Evolutionary conservation across 2,888 invertebrate genomes (phyloP).

Genomic region (Rhagophthalmus giganteus): DNA sequence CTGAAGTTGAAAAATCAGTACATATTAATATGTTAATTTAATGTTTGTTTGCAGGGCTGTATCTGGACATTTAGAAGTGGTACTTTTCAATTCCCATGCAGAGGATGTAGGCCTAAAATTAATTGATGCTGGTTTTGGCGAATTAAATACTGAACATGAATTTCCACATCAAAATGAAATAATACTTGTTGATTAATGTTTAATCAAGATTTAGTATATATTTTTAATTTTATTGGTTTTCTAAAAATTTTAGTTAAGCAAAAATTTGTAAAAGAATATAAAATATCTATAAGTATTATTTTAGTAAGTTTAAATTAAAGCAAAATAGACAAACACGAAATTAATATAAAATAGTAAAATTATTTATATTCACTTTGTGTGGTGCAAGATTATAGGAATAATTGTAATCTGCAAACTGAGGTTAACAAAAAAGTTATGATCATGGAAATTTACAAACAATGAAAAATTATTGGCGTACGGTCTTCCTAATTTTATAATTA

Average conservation of each 20-base stretch:
- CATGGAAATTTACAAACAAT: too few species aligned
- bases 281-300: too few species aligned
- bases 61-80: slow-evolving; percentile 16
- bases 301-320: too few species aligned
- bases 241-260: background rate
- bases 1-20: background rate
- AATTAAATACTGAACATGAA: slow-evolving; percentile 7
- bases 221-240: background rate
- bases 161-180: slow-evolving; percentile 13
- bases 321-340: too few species aligned
- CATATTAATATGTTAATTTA: background rate
- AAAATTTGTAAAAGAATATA: too few species aligned
- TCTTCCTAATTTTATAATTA: too few species aligned
- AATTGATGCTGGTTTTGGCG: slow-evolving; percentile 18
- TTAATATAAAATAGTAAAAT: too few species aligned
- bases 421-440: too few species aligned
- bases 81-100: slow-evolving; percentile 2
- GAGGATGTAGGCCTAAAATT: slow-evolving; percentile 15
- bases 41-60: slow-evolving; percentile 5
- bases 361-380: too few species aligned
- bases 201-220: background rate
- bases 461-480: too few species aligned
- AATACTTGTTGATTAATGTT: slow-evolving; percentile 15
- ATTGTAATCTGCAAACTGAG: too few species aligned
- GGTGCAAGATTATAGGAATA: too few species aligned